Evolutionary conservation across 1,140 invertebrate genomes (phyloP).

Genomic region (Lepidurus packardi): DNA sequence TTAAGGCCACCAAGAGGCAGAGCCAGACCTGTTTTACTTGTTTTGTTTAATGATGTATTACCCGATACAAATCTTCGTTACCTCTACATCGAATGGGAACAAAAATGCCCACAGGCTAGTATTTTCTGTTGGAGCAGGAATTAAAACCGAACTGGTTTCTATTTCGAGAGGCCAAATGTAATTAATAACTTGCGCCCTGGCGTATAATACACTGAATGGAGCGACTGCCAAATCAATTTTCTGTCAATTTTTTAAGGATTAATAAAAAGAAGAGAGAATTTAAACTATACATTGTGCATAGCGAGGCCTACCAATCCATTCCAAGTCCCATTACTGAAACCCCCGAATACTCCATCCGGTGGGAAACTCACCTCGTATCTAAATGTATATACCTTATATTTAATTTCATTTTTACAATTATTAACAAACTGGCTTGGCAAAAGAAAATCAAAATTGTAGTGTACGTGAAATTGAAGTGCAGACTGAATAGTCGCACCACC

Average conservation of each 20-base stretch:
- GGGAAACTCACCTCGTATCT: not conserved
- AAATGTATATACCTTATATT: no score
- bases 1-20: constrained; percentile 29
- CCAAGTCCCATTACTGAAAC: constrained; percentile 23
- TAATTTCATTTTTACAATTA: no score
- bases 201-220: constrained; percentile 19
- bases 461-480: not conserved
- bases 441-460: not conserved
- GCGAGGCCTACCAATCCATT: constrained; percentile 26
- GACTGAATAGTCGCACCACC: not conserved
- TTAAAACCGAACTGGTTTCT: constrained; percentile 23
- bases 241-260: not conserved
- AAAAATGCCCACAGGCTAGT: not conserved
- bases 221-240: constrained; percentile 22
- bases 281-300: not conserved
- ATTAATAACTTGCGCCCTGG: constrained; percentile 26
- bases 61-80: not conserved
- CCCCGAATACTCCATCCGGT: constrained; percentile 24
- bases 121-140: constrained; percentile 26
- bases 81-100: not conserved
- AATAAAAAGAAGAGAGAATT: not conserved
- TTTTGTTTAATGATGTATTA: not conserved
- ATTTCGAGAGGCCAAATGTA: constrained; percentile 5
- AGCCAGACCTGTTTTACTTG: constrained; percentile 34
- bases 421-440: no score